Evolutionary conservation across 30 jellyfish, hydroid and myxozoan species (phyloP).

Genomic region (Nemopilema nomurai): DNA sequence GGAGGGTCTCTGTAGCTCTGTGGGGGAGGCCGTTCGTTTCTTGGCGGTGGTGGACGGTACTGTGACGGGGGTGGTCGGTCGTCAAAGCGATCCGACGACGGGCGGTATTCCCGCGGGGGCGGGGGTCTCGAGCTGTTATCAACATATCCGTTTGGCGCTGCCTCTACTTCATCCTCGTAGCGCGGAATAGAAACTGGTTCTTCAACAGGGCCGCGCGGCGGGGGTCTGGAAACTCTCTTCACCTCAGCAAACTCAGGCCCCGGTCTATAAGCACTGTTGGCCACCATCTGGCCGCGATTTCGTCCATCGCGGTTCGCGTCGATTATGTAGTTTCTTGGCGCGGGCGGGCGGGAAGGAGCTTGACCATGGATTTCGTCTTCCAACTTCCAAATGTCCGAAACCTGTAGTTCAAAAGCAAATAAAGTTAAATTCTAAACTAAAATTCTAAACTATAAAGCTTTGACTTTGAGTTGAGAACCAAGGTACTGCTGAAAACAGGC

Average conservation of each 20-base stretch:
- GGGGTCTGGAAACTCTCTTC: conserved; percentile 62
- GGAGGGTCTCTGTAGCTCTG: conserved; percentile 73
- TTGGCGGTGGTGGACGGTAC: conserved; percentile 38
- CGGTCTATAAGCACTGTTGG: conserved; percentile 79
- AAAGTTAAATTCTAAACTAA: too few relatives aligned
- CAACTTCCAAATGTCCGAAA: conserved; percentile 52
- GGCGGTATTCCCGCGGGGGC: conserved; percentile 45
- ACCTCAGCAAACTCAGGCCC: conserved; percentile 77
- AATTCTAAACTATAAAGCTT: too few relatives aligned
- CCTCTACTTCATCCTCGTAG: conserved; percentile 36
- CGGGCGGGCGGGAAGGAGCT: conserved; percentile 90
- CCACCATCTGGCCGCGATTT: conserved; percentile 47
- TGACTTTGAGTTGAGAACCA: too few relatives aligned
- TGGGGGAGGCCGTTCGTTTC: conserved; percentile 59
- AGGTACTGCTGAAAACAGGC: too few relatives aligned
- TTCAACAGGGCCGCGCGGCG: conserved; percentile 45
- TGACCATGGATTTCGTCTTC: conserved; percentile 48
- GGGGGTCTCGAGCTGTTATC: conserved; percentile 31
- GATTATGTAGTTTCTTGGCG: conserved; percentile 86
- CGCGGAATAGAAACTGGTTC: conserved; percentile 38
- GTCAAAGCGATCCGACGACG: conserved; percentile 40
- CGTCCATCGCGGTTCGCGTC: conserved; percentile 70
- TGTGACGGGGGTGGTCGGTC: conserved; percentile 60
- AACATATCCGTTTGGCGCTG: conserved; percentile 42
- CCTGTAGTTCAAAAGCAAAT: conserved; percentile 49